phyloP scores from a whole-genome alignment of 37 sponge, comb jelly and placozoan genomes.

The Diacarnus erythraeanus region DNA sequence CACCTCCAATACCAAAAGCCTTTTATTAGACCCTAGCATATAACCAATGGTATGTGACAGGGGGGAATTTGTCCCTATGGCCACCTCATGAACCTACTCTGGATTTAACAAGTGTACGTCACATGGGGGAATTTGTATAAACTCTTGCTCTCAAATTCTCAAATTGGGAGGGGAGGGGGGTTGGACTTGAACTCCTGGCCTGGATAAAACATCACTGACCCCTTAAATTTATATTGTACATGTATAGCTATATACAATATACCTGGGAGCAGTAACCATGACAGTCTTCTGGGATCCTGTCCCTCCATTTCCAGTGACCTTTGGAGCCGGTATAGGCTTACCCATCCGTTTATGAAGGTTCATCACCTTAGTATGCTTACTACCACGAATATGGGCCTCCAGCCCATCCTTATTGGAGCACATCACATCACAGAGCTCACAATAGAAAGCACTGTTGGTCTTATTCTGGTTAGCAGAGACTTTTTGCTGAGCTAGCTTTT shows the following conservation, averaged over 20 bases:
- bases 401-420: constrained; percentile 81
- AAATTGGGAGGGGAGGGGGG: too few relatives aligned
- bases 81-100: too few relatives aligned
- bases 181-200: too few relatives aligned
- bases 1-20: background rate
- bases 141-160: too few relatives aligned
- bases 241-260: too few relatives aligned
- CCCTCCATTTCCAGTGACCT: background rate
- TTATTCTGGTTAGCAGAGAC: background rate
- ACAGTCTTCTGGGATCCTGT: constrained; percentile 14
- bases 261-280: constrained; percentile 13
- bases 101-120: too few relatives aligned
- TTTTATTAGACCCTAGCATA: background rate
- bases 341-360: constrained; percentile 59
- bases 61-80: too few relatives aligned
- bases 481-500: constrained; percentile 39
- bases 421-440: constrained; percentile 87
- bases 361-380: constrained; percentile 82
- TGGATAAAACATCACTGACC: too few relatives aligned
- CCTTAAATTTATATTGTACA: too few relatives aligned
- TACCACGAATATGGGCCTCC: constrained; percentile 85
- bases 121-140: too few relatives aligned
- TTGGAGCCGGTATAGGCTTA: constrained; percentile 84
- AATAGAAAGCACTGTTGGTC: constrained; percentile 37
- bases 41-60: background rate